These are phyloP conservation scores for Camponotus floridanus DNA, from an alignment of 1,140 invertebrate species.

Conservation along the genomic window DNA sequence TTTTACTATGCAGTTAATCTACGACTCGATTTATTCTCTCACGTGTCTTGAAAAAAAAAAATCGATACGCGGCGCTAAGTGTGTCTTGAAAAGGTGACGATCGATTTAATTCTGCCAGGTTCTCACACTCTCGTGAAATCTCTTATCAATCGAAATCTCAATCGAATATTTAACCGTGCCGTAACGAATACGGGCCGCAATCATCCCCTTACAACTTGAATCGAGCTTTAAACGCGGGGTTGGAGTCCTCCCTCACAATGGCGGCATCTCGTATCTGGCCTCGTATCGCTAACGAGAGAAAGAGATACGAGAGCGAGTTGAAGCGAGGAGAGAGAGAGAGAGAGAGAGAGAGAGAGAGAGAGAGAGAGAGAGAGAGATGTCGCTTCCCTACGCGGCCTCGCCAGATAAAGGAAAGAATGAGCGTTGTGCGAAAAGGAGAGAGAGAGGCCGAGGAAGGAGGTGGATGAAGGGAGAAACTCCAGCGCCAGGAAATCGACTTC, in stretches of 20 bases:
- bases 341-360: neutral
- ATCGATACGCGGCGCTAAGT: neutral
- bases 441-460: neutral
- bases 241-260: constrained; percentile 41
- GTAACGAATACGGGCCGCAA: neutral
- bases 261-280: constrained; percentile 24
- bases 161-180: neutral
- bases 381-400: constrained; percentile 34
- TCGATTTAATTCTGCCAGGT: neutral
- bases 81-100: neutral
- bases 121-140: neutral
- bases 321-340: constrained; percentile 10
- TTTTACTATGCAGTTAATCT: neutral
- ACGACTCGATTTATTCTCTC: neutral
- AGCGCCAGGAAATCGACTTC: constrained; percentile 79
- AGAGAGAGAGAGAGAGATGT: constrained; percentile 3
- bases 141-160: neutral
- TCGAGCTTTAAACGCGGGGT: constrained; percentile 16
- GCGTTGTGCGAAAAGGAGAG: neutral
- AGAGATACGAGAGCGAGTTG: constrained; percentile 11
- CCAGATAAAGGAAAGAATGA: constrained; percentile 58
- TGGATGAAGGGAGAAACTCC: constrained; percentile 41
- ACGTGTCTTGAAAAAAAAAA: neutral
- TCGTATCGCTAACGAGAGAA: constrained; percentile 61
- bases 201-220: neutral